Percentiles rank a stretch among this genome's conserved stretches.
phyloP scores from a whole-genome alignment of 2,888 invertebrate genomes.

The Volucella inanis region DNA sequence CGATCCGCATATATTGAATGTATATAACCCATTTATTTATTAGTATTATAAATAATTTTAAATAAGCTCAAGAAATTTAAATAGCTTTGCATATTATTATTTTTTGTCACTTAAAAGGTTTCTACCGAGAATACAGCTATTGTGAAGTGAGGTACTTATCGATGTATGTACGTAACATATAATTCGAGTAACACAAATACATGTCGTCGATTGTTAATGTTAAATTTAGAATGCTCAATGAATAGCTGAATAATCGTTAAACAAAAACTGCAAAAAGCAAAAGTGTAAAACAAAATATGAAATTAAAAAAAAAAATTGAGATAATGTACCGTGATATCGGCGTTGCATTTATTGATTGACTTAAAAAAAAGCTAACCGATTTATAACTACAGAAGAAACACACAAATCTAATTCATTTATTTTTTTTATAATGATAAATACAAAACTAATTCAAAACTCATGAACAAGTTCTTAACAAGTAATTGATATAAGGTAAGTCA shows the following conservation, averaged over 20 bases:
- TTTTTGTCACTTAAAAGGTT: constrained; percentile 28
- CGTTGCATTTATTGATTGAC: constrained; percentile 61
- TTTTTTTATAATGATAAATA: too few species aligned
- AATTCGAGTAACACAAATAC: constrained; percentile 1
- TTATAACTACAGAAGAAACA: constrained; percentile 2
- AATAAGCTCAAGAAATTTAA: too few species aligned
- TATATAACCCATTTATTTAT: too few species aligned
- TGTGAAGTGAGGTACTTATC: background rate
- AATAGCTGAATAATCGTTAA: background rate
- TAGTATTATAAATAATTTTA: too few species aligned
- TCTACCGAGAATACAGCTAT: background rate
- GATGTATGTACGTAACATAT: too few species aligned
- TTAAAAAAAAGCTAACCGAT: constrained; percentile 19
- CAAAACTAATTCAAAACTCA: too few species aligned
- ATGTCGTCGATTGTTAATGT: background rate
- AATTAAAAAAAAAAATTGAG: constrained; percentile 24
- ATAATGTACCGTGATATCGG: constrained; percentile 58
- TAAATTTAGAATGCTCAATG: constrained; percentile 2
- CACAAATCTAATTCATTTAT: constrained; percentile 16
- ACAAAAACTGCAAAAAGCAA: background rate
- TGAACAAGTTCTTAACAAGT: too few species aligned
- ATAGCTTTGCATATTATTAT: background rate
- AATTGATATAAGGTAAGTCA: too few species aligned
- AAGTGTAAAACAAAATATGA: constrained; percentile 8
- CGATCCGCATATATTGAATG: too few species aligned